Evolutionary conservation across 2,888 invertebrate species (phyloP).

Genomic region (Chelonus formosanus): DNA sequence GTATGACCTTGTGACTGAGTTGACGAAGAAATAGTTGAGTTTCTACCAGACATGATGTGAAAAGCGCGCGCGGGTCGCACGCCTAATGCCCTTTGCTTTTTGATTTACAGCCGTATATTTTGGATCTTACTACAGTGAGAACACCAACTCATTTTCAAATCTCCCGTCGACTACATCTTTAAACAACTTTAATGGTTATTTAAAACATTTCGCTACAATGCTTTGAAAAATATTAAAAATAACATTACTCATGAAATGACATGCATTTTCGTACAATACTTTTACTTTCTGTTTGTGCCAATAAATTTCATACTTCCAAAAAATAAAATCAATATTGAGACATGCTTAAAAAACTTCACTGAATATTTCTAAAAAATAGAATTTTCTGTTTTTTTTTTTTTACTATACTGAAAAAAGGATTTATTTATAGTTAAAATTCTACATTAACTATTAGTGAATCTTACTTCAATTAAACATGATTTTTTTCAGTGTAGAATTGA

Average conservation of each 20-base stretch:
- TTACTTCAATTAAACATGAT: too few species aligned
- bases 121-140: neutral
- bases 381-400: too few species aligned
- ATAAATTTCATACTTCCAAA: neutral
- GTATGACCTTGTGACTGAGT: too few species aligned
- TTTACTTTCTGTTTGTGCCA: too few species aligned
- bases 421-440: too few species aligned
- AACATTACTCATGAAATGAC: neutral
- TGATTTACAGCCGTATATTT: constrained; percentile 10
- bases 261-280: too few species aligned
- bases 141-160: constrained; percentile 11
- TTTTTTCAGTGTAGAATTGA: too few species aligned
- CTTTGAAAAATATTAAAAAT: constrained; percentile 12
- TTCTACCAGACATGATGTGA: constrained; percentile 11
- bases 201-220: neutral
- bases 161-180: constrained; percentile 10
- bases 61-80: constrained; percentile 13
- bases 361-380: too few species aligned
- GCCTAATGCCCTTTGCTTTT: constrained; percentile 31
- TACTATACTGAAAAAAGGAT: too few species aligned
- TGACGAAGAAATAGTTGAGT: too few species aligned
- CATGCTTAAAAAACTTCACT: too few species aligned
- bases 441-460: too few species aligned
- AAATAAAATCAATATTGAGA: neutral
- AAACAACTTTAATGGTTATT: neutral